These are phyloP conservation scores for Tinamus major DNA, from an alignment of 2,797 vertebrate genomes.

Conservation along the genomic window DNA sequence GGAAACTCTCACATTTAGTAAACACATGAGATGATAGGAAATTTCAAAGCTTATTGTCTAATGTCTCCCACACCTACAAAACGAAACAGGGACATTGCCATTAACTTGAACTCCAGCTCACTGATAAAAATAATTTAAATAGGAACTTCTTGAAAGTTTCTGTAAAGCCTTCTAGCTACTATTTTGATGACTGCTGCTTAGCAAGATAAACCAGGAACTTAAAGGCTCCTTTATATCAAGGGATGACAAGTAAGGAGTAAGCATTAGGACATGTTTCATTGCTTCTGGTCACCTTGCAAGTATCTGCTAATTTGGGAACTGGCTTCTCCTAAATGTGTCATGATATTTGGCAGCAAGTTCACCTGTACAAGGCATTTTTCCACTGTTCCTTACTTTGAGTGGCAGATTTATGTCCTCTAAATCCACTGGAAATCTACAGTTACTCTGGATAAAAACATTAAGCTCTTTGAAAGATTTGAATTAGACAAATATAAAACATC, in stretches of 20 bases:
- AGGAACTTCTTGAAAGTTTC: not conserved
- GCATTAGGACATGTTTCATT: not conserved
- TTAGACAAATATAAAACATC: not conserved
- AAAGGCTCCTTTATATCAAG: not conserved
- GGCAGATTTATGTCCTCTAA: not conserved
- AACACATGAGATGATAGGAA: not conserved
- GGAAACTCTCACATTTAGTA: not conserved
- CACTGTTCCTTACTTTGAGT: not conserved
- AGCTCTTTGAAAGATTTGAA: not conserved
- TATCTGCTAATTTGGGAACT: not conserved
- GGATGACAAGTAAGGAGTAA: not conserved
- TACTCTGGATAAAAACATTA: not conserved
- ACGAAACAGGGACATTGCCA: not conserved
- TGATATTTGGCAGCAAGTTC: not conserved
- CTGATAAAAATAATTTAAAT: not conserved
- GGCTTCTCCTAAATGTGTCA: fast-evolving
- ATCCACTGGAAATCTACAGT: not conserved
- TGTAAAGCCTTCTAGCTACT: not conserved
- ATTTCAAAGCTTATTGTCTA: not conserved
- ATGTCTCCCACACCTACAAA: not conserved
- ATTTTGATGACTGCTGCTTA: not conserved
- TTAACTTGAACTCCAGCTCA: not conserved
- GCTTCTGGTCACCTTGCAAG: not conserved
- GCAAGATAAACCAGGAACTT: not conserved
- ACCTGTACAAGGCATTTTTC: not conserved